phyloP scores from a whole-genome alignment of 2,797 vertebrate species.

The Pseudochirops corinnae region DNA sequence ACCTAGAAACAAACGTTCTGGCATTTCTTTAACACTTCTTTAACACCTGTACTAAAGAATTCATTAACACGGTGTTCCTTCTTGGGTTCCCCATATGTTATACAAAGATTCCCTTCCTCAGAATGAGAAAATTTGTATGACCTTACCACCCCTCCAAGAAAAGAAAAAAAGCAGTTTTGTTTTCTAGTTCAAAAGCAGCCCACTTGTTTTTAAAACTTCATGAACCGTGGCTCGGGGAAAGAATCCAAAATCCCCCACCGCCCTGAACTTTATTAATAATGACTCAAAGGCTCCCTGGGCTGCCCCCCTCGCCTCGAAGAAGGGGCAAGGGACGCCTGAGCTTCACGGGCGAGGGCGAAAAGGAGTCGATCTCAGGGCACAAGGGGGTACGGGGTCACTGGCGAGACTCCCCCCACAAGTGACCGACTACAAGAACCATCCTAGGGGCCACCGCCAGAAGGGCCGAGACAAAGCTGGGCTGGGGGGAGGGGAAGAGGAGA shows the following conservation, averaged over 20 bases:
- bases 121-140: background rate
- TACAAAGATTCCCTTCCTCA: background rate
- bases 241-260: background rate
- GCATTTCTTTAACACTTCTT: background rate
- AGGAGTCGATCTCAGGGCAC: background rate
- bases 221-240: slow-evolving; percentile 4
- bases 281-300: background rate
- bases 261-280: background rate
- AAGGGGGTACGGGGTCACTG: slow-evolving; percentile 14
- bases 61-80: slow-evolving; percentile 9
- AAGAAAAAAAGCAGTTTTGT: background rate
- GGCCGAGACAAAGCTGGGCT: slow-evolving; percentile 70
- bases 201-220: slow-evolving; percentile 63
- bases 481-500: background rate
- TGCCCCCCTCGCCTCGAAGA: background rate
- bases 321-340: background rate
- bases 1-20: slow-evolving; percentile 15
- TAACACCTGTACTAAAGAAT: slow-evolving; percentile 10
- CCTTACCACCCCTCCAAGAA: background rate
- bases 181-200: slow-evolving; percentile 29
- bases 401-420: background rate
- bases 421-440: background rate
- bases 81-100: background rate
- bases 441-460: background rate
- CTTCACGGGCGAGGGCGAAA: background rate